Evolutionary conservation across 2,113 vertebrate genomes (phyloP), one percentile per base, ranked within the genome.

Genomic region (Paedocypris sp.): DNA sequence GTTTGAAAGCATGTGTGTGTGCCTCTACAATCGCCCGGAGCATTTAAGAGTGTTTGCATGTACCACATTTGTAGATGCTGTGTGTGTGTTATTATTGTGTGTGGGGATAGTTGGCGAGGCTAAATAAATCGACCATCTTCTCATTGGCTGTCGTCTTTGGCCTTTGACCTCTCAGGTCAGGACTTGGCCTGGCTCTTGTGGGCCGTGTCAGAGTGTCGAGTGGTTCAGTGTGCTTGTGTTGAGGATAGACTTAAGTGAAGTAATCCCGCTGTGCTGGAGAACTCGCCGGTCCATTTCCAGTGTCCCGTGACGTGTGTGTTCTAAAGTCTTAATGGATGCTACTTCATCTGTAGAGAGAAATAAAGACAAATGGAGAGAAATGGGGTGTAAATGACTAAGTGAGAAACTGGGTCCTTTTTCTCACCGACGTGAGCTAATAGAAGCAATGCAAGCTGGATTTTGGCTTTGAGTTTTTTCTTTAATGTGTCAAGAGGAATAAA

Each of bases 231-330:
- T 63, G 70, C 68, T 53, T 46, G 57, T 58, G 64, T 70, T 9
- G 39, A 10, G 62, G 65, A 65, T 41, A 64, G 60, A 59, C 69
- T 77, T 83, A 84, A 84, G 73, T 85, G 77, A 66, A 70, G 73
- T 70, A 67, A 68, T 62, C 81, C 71, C 70, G 75, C 81, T 82
- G 80, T 80, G 80, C 67, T 29, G 81, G 60, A 75, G 51, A 42
- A 48, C 77, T 60, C 80, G 67, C 22, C 6, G 63, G 80, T 80
- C 78, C 79, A 83, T 85, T 85, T 83, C 69, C 69, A 74, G 15
- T 32, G 18, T 58, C 39, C 12, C 32, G n/a, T 58, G 39, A 51
- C 18, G 45, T 41, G 42, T 20, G 18, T 26, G 46, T 35, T 15
- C 25, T 22, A 64, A 31, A 35, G 65, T 57, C 68, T 53, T 13